Percentiles rank a stretch among this genome's conserved stretches.
phyloP scores from a whole-genome alignment of 2,888 invertebrate genomes.

The Aphodius sticticus region DNA sequence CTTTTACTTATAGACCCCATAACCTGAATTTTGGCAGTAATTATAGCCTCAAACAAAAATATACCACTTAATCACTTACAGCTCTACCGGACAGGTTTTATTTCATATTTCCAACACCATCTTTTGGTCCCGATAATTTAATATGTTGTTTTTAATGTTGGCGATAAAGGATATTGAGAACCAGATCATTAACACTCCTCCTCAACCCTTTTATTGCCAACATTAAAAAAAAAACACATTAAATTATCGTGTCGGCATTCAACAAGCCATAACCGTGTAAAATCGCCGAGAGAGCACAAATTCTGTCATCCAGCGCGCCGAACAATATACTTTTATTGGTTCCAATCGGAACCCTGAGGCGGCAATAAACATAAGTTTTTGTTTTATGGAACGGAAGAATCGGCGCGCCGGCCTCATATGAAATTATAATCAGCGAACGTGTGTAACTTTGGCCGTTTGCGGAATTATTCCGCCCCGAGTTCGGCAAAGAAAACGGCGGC shows the following conservation, averaged over 20 bases:
- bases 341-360: background rate
- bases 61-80: too few relatives aligned
- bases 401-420: background rate
- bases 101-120: too few relatives aligned
- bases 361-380: background rate
- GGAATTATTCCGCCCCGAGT: background rate
- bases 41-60: too few relatives aligned
- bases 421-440: slow-evolving; percentile 4
- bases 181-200: too few relatives aligned
- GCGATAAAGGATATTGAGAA: background rate
- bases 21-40: too few relatives aligned
- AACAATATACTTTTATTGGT: background rate
- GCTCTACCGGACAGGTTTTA: too few relatives aligned
- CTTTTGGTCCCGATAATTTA: too few relatives aligned
- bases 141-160: background rate
- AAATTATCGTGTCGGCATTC: background rate
- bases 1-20: too few relatives aligned
- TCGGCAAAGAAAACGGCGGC: slow-evolving; percentile 9
- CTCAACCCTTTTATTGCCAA: too few relatives aligned
- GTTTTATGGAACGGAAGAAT: background rate
- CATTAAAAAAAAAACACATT: too few relatives aligned
- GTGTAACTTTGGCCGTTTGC: background rate
- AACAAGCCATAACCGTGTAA: background rate
- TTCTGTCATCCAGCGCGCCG: background rate
- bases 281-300: background rate